Conservation (phyloP, 92 coral and sea anemone genomes). For the Palythoa grandis region DNA sequence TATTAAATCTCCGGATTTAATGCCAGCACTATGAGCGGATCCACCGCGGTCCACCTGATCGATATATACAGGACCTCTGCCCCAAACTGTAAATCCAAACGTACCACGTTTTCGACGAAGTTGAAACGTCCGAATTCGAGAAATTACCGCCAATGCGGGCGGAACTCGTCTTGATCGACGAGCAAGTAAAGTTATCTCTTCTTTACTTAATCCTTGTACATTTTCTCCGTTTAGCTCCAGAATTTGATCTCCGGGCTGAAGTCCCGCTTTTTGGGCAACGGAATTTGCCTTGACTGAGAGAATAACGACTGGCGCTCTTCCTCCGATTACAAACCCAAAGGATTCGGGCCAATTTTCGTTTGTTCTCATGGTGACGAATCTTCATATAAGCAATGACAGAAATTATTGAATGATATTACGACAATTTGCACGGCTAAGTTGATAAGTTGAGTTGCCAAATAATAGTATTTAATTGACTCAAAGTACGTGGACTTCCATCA, state of each 20-base stretch:
- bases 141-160: conserved; percentile 95
- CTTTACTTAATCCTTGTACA: conserved; percentile 88
- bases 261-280: conserved; percentile 95
- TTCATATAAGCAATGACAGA: background rate
- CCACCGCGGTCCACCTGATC: conserved; percentile 81
- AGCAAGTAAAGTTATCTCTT: conserved; percentile 79
- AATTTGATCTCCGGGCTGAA: conserved; percentile 97
- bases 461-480: conserved; percentile 24
- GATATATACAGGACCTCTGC: conserved; percentile 93
- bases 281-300: conserved; percentile 87
- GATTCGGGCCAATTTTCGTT: conserved; percentile 96
- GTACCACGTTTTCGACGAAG: conserved; percentile 89
- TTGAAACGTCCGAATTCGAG: conserved; percentile 94
- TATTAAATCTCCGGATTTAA: conserved; percentile 87
- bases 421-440: conserved; percentile 23
- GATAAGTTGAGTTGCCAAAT: conserved; percentile 18
- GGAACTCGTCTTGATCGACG: conserved; percentile 95
- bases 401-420: background rate
- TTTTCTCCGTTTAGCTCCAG: conserved; percentile 95
- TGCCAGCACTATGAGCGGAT: conserved; percentile 89
- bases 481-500: background rate
- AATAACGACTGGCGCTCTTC: conserved; percentile 96
- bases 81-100: conserved; percentile 93
- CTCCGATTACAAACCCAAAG: conserved; percentile 94
- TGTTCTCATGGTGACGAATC: conserved; percentile 61